These are phyloP conservation scores for Odontamblyopus rebecca DNA, from an alignment of 2,797 vertebrate genomes.

Conservation along the genomic window DNA sequence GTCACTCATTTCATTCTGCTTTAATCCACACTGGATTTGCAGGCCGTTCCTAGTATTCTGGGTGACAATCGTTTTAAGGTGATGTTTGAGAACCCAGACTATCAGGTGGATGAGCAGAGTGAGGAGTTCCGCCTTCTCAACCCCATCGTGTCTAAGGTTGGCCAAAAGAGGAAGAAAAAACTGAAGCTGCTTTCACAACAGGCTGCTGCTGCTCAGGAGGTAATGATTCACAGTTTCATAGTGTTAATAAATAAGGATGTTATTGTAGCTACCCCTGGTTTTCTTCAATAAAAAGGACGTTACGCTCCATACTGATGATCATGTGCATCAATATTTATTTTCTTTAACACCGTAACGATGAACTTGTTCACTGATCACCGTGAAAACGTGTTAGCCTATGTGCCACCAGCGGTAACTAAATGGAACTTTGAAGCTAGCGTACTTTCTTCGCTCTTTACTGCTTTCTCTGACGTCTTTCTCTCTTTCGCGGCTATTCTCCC, in stretches of 20 bases:
- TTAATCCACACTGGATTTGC: background rate
- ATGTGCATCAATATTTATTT: too few relatives aligned
- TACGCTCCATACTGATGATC: too few relatives aligned
- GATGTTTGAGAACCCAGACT: constrained; percentile 99
- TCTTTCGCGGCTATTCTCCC: too few relatives aligned
- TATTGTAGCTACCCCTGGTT: too few relatives aligned
- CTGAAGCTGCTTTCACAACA: constrained; percentile 81
- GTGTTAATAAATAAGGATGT: background rate
- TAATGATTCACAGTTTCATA: constrained; percentile 44
- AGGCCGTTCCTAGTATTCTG: constrained; percentile 89
- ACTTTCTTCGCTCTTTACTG: too few relatives aligned
- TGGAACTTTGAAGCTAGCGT: too few relatives aligned
- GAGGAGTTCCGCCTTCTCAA: constrained; percentile 97
- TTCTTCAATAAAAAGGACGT: too few relatives aligned
- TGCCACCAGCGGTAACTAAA: too few relatives aligned
- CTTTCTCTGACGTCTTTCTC: too few relatives aligned
- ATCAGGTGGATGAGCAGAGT: constrained; percentile 94
- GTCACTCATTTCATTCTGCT: background rate
- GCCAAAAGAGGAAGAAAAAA: constrained; percentile 90
- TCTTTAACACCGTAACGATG: too few relatives aligned
- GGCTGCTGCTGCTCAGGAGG: constrained; percentile 72
- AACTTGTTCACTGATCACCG: too few relatives aligned
- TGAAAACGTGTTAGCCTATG: too few relatives aligned
- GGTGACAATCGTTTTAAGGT: constrained; percentile 94
- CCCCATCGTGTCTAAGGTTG: constrained; percentile 94